Evolutionary conservation across 2,888 invertebrate species (phyloP), one percentile per base, ranked within the genome.

Genomic region (Hetaerina titia): DNA sequence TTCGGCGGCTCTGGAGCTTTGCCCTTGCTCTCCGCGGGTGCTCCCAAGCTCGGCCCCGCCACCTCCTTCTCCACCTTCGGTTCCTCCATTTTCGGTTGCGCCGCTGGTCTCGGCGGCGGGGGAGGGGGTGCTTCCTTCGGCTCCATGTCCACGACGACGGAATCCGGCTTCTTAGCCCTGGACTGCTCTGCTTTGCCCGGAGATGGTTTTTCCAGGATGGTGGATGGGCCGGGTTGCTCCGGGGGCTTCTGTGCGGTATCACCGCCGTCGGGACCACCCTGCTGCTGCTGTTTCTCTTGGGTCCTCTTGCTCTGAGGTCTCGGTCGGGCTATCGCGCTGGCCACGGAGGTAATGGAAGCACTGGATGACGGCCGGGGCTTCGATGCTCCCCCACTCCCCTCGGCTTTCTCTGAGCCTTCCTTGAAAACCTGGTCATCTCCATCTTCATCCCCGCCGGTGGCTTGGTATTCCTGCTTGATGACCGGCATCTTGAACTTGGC

Each of bases 401-500:
- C 60, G 25, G 31, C 2, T 11, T 81, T 81, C 31, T 81, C 63
- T 95, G 95, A 94, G 96, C 94, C 57, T 96, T 96, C 95, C 96
- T 92, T 64, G 25, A 92, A 92, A 13, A 92, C 94, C 22, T 94
- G 57, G 56, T 94, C 94, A n/a, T 81, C 87, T n/a, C 87, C 94
- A 6, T 15, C 94, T 60, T 94, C 87, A 15, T 81, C 87, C 64
- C 22, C 95, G 90, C 95, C 95, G 31, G 96, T 96, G 90, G 96
- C 96, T 88, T 96, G 95, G 56, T 96, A 96, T 95, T 98, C 98
- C 0, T 97, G 97, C 95, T 97, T 97, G 95, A 98, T 97, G 96
- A 98, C 98, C 96, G 97, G 98, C 95, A 98, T 98, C 98, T 99
- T 99, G 96, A 99, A 99, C 96, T 98, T 99, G 95, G 98, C 98